A percentile compares a stretch with the other conserved stretches of the same genome.
These are phyloP conservation scores for Embidobia sp. DNA, from an alignment of 2,888 invertebrate species.

Conservation along the genomic window DNA sequence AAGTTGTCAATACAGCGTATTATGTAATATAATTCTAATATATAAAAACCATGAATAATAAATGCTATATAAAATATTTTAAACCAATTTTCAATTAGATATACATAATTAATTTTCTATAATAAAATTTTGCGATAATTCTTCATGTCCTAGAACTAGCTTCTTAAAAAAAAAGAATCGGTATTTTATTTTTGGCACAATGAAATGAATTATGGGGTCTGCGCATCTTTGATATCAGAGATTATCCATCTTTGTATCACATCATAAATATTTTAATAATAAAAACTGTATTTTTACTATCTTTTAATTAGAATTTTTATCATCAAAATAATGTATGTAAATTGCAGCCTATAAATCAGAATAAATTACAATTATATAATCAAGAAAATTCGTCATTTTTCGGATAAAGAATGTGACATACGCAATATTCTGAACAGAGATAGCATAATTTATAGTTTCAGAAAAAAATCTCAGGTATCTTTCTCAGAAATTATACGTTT, in stretches of 20 bases:
- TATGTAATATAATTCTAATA: too few relatives aligned
- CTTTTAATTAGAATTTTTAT: slow-evolving; percentile 30
- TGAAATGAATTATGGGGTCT: too few relatives aligned
- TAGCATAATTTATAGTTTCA: slow-evolving; percentile 29
- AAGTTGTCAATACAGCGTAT: too few relatives aligned
- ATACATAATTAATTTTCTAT: too few relatives aligned
- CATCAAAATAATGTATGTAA: slow-evolving; percentile 41
- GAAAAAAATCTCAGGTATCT: slow-evolving; percentile 20
- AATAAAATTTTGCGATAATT: too few relatives aligned
- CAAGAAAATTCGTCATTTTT: slow-evolving; percentile 47
- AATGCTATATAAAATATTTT: too few relatives aligned
- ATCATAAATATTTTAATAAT: slow-evolving; percentile 19
- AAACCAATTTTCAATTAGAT: too few relatives aligned
- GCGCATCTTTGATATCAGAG: neutral
- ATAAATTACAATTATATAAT: slow-evolving; percentile 38
- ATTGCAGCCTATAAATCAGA: slow-evolving; percentile 36
- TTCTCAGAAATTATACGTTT: slow-evolving; percentile 20
- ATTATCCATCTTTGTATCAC: neutral
- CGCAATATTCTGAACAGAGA: slow-evolving; percentile 16
- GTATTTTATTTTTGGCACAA: too few relatives aligned
- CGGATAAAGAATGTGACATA: slow-evolving; percentile 23
- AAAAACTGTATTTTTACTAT: slow-evolving; percentile 14
- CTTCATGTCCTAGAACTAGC: too few relatives aligned
- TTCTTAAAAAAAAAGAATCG: too few relatives aligned
- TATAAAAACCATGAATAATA: too few relatives aligned